Evolutionary conservation across 2,797 vertebrate genomes (phyloP), one percentile per base, ranked within the genome.

Genomic region (Tauraco hartlaubi): DNA sequence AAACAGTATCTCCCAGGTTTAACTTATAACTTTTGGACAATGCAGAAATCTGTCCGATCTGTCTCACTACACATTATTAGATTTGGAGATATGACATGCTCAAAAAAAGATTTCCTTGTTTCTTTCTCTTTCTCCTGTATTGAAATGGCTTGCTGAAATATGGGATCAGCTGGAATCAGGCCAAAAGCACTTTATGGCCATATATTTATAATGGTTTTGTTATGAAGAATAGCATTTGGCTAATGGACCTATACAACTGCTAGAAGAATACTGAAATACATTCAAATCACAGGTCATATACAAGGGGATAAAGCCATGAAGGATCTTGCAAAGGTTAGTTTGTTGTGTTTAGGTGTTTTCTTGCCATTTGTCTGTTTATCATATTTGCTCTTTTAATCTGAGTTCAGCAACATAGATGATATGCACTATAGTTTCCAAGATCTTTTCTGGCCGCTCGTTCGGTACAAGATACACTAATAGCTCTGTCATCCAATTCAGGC

Each of bases 161-260:
- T 66, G 44, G 82, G 68, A 74, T 94, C 41, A 17, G 15, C 44
- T 96, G 94, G 93, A 80, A 29, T 59, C 0, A 1, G 63, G 82
- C 95, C 97, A 97, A 72, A 89, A 94, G 91, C 95, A 96, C 95
- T 97, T 94, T 93, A 76, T 69, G 77, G 71, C 77, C 92, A 69
- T 92, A 90, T 88, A 95, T 96, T 95, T 96, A 72, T 92, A 91
- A 95, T 82, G 51, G 86, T 33, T 96, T 97, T 91, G 76, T 96
- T 96, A 94, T 66, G 76, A 96, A 90, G 91, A 92, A 90, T 81
- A 93, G 58, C 93, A 95, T 41, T 97, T 81, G 96, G 94, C 96
- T 98, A 97, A 96, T 96, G 91, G 93, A 73, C 64, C 88, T 1
- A 48, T 66, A 17, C 96, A 96, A 96, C 90, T 94, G 91, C 78